Percentiles rank a stretch among this genome's conserved stretches.
These are phyloP conservation scores for Acestrorhynchus altus DNA, from an alignment of 2,797 vertebrate genomes.

Conservation along the genomic window DNA sequence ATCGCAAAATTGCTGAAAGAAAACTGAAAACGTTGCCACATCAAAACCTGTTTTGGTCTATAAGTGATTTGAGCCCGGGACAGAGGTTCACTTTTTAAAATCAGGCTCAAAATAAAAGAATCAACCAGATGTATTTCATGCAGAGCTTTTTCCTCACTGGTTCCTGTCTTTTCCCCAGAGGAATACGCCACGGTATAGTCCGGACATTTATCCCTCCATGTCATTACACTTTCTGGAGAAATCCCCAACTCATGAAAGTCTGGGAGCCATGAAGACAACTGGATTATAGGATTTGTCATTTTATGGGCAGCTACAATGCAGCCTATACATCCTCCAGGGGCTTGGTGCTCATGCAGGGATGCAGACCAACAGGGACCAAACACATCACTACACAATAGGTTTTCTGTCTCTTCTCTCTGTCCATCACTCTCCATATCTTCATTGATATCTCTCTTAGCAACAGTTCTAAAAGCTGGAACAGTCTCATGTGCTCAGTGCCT, in stretches of 20 bases:
- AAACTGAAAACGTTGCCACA: too few species aligned
- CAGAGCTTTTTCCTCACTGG: neutral
- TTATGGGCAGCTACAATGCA: conserved; percentile 9
- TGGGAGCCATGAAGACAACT: neutral
- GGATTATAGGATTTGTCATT: conserved; percentile 22
- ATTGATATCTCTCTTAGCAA: neutral
- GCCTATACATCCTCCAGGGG: neutral
- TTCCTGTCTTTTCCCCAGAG: neutral
- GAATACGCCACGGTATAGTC: neutral
- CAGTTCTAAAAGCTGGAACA: neutral
- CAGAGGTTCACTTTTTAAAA: neutral
- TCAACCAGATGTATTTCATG: neutral
- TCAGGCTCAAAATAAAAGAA: neutral
- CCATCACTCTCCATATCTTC: neutral
- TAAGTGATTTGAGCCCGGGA: too few species aligned
- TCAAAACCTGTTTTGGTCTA: too few species aligned
- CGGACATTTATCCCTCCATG: neutral
- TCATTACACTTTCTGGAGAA: neutral
- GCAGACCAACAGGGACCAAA: conserved; percentile 2
- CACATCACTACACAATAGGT: neutral
- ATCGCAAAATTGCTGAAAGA: too few species aligned
- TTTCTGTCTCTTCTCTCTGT: neutral
- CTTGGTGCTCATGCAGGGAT: neutral
- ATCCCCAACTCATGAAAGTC: conserved; percentile 16
- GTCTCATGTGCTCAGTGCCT: neutral